Conservation (phyloP, 2,113 vertebrate species). For the Osmerus mordax region DNA sequence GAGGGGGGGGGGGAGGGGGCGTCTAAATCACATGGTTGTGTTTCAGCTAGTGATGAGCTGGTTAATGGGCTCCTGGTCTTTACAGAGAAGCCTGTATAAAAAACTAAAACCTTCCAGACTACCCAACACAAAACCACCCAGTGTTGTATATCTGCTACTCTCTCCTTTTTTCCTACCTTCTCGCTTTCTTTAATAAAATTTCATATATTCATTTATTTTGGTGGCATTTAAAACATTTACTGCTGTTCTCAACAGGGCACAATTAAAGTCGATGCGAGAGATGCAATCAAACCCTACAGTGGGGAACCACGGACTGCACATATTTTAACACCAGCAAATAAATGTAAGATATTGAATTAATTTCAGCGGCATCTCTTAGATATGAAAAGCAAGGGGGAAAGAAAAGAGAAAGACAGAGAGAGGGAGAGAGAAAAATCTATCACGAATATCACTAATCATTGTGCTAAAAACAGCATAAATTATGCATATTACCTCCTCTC, state of each 20-base stretch:
- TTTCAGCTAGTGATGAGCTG: slow-evolving; percentile 87
- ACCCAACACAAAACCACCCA: slow-evolving; percentile 74
- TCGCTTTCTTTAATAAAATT: slow-evolving; percentile 83
- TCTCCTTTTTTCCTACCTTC: slow-evolving; percentile 47
- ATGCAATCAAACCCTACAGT: slow-evolving; percentile 85
- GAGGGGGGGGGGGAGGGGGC: slow-evolving; percentile 67
- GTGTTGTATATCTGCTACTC: slow-evolving; percentile 82
- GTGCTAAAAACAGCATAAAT: slow-evolving; percentile 99
- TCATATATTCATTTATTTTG: slow-evolving; percentile 91
- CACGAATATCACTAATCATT: slow-evolving; percentile 99
- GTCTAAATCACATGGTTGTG: slow-evolving; percentile 87
- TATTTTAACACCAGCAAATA: slow-evolving; percentile 90
- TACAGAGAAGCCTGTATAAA: slow-evolving; percentile 80
- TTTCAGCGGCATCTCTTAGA: slow-evolving; percentile 86
- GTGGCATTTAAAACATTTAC: slow-evolving; percentile 88
- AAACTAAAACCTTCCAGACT: slow-evolving; percentile 90
- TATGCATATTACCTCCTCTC: slow-evolving; percentile 99
- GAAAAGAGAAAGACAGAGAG: slow-evolving; percentile 77
- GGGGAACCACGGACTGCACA: slow-evolving; percentile 79
- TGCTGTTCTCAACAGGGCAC: slow-evolving; percentile 81
- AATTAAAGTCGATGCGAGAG: slow-evolving; percentile 85
- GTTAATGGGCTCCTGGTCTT: slow-evolving; percentile 85
- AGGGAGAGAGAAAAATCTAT: slow-evolving; percentile 89
- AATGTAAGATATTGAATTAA: slow-evolving; percentile 91
- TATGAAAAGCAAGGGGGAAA: slow-evolving; percentile 77